Percentiles rank a stretch among this genome's conserved stretches.
Evolutionary conservation across 2,888 invertebrate species (phyloP).

Genomic region (Tipula confusa): DNA sequence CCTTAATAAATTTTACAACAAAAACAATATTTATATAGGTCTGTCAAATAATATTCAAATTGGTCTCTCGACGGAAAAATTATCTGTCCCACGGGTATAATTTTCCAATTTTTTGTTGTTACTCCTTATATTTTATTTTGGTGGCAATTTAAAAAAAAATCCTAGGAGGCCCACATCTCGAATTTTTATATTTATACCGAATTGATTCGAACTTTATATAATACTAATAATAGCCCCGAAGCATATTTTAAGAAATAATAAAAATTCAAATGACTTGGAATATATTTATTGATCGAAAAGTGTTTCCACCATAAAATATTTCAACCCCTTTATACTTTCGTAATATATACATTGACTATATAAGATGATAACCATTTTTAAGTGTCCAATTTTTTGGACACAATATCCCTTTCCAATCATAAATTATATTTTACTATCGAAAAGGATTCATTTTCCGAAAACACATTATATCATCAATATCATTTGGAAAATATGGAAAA

Average conservation of each 20-base stretch:
- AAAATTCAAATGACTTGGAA: conserved; percentile 12
- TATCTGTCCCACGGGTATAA: not conserved
- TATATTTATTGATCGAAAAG: not conserved
- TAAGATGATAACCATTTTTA: not conserved
- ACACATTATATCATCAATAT: not conserved
- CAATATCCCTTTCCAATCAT: conserved; percentile 25
- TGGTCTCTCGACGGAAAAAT: not conserved
- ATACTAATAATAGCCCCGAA: not conserved
- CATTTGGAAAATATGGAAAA: conserved; percentile 20
- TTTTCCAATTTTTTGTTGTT: not conserved
- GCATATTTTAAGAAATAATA: conserved; percentile 1
- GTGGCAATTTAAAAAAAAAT: not conserved
- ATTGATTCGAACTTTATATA: conserved; percentile 1
- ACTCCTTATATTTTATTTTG: not conserved
- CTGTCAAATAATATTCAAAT: conserved; percentile 20
- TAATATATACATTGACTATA: too few relatives aligned
- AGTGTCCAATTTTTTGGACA: conserved; percentile 8
- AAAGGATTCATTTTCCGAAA: not conserved
- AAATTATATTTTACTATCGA: not conserved
- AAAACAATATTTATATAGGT: not conserved
- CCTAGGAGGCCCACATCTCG: not conserved
- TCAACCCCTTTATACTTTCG: not conserved
- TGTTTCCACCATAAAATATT: not conserved
- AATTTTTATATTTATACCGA: not conserved
- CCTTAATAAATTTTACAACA: not conserved